Conservation (phyloP, 2,797 vertebrate species). For the Serranus cabrilla region DNA sequence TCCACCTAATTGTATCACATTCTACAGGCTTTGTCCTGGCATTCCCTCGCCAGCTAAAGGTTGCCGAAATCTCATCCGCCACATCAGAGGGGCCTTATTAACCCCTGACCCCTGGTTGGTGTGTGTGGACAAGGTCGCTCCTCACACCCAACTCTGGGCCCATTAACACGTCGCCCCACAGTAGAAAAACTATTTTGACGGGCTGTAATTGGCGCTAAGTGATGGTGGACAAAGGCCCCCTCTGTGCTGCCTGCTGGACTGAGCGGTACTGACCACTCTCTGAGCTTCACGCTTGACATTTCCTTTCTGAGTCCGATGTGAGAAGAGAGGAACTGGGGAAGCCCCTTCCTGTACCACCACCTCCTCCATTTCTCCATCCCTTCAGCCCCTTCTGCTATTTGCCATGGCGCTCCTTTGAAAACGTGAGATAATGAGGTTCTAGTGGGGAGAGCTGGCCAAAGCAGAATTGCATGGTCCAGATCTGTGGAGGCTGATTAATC, state of each 20-base stretch:
- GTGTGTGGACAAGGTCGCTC: slow-evolving; percentile 91
- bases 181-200: slow-evolving; percentile 96
- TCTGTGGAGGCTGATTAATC: slow-evolving; percentile 86
- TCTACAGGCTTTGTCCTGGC: slow-evolving; percentile 92
- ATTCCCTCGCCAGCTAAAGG: slow-evolving; percentile 90
- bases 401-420: slow-evolving; percentile 79
- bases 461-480: slow-evolving; percentile 82
- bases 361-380: slow-evolving; percentile 75
- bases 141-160: slow-evolving; percentile 94
- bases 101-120: slow-evolving; percentile 93
- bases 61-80: slow-evolving; percentile 95
- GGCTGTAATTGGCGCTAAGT: slow-evolving; percentile 96
- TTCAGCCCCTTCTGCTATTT: slow-evolving; percentile 66
- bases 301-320: slow-evolving; percentile 81
- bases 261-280: slow-evolving; percentile 80
- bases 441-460: slow-evolving; percentile 77
- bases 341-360: slow-evolving; percentile 77
- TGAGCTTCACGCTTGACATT: slow-evolving; percentile 85
- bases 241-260: slow-evolving; percentile 86
- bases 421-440: slow-evolving; percentile 89
- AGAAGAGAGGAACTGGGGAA: slow-evolving; percentile 80
- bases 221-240: slow-evolving; percentile 91
- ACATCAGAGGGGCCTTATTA: slow-evolving; percentile 95
- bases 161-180: slow-evolving; percentile 95
- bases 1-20: slow-evolving; percentile 97